These are phyloP conservation scores for Antrozous pallidus DNA, from an alignment of 2,797 vertebrate species.

Conservation along the genomic window DNA sequence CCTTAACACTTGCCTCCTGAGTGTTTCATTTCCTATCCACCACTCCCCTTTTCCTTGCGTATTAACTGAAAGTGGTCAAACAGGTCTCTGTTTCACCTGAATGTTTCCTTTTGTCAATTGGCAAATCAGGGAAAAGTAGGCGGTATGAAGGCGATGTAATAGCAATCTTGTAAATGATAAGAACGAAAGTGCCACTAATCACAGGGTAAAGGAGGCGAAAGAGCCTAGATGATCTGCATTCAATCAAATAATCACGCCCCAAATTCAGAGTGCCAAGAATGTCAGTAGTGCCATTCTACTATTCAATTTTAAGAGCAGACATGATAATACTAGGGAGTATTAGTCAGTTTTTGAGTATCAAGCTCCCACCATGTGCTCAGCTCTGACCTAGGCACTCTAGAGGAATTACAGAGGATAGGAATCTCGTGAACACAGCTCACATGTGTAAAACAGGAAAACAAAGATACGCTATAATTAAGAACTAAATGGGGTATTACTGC, in stretches of 20 bases:
- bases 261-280: not conserved
- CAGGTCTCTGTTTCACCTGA: not conserved
- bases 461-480: not conserved
- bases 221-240: not conserved
- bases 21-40: not conserved
- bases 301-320: not conserved
- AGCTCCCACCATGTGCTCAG: not conserved
- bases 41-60: not conserved
- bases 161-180: not conserved
- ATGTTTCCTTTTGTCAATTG: not conserved
- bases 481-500: not conserved
- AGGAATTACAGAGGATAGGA: not conserved
- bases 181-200: not conserved
- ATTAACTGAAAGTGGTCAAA: not conserved
- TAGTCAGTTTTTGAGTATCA: not conserved
- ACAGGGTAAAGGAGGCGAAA: not conserved
- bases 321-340: not conserved
- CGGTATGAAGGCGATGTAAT: not conserved
- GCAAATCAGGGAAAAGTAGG: not conserved
- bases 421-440: not conserved
- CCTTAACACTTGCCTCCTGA: not conserved
- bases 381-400: too few relatives aligned
- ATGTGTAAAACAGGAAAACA: not conserved
- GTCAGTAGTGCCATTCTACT: not conserved
- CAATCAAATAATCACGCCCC: not conserved